Conservation (phyloP, 2,888 invertebrate genomes). For the Lutraria lutraria region DNA sequence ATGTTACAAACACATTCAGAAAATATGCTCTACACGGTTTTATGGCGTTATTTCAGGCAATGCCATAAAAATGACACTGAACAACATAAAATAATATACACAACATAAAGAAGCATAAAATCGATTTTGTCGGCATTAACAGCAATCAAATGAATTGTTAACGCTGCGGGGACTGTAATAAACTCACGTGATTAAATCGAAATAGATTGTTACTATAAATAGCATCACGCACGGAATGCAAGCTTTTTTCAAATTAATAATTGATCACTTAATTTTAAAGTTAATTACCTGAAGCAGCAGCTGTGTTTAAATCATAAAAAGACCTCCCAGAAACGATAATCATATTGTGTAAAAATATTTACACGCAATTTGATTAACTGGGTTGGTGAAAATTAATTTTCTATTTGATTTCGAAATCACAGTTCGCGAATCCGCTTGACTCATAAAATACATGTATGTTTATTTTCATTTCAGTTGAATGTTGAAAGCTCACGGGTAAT, state of each 20-base stretch:
- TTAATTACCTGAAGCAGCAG: too few relatives aligned
- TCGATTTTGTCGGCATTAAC: not conserved
- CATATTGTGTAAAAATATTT: too few relatives aligned
- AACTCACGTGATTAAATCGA: not conserved
- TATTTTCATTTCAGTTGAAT: not conserved
- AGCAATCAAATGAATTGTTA: not conserved
- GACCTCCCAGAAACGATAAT: too few relatives aligned
- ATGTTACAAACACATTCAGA: not conserved
- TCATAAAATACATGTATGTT: not conserved
- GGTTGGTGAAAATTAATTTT: too few relatives aligned
- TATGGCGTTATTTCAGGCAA: not conserved
- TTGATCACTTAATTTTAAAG: too few relatives aligned
- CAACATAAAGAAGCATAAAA: not conserved
- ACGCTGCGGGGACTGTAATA: not conserved
- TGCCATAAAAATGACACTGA: not conserved
- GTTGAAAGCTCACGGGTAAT: not conserved
- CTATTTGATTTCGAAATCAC: too few relatives aligned
- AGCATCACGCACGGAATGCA: not conserved
- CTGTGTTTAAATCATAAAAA: too few relatives aligned
- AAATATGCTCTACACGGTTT: not conserved
- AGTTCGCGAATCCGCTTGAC: not conserved
- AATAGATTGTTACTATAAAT: conserved; percentile 6
- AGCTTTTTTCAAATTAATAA: too few relatives aligned
- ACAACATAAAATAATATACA: not conserved
- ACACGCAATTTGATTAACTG: too few relatives aligned